Evolutionary conservation across 35 echinoderm and acorn worm species (phyloP).

Genomic region (Apostichopus japonicus): DNA sequence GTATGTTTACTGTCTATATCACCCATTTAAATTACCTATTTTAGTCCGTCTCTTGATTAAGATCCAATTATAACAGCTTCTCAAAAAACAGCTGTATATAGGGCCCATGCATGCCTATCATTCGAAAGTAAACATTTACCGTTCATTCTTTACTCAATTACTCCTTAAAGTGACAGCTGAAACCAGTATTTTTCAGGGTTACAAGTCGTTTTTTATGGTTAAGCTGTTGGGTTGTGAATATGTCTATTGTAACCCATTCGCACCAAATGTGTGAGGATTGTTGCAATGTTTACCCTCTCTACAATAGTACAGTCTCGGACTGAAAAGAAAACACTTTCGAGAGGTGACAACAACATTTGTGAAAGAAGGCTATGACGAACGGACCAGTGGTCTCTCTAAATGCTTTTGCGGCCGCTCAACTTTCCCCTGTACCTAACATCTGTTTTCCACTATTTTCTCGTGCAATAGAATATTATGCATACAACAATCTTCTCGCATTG

Average conservation of each 20-base stretch:
- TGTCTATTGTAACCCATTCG: too few species aligned
- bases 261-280: conserved; percentile 7
- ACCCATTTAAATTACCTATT: too few species aligned
- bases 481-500: conserved; percentile 19
- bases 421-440: background rate
- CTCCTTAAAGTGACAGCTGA: conserved; percentile 17
- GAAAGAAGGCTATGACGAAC: too few species aligned
- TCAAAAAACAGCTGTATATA: too few species aligned
- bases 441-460: background rate
- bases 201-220: background rate
- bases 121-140: conserved; percentile 6
- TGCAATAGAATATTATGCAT: conserved; percentile 46
- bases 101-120: background rate
- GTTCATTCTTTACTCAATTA: background rate
- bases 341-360: too few species aligned
- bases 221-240: background rate
- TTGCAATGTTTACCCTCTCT: conserved; percentile 6
- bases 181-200: background rate
- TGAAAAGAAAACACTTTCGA: background rate
- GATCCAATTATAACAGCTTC: too few species aligned
- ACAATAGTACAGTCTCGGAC: background rate
- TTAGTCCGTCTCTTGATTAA: too few species aligned
- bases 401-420: background rate
- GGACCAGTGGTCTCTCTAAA: background rate
- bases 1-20: too few species aligned